These are phyloP conservation scores for Alauda arvensis DNA, from an alignment of 2,797 vertebrate genomes.

Conservation along the genomic window DNA sequence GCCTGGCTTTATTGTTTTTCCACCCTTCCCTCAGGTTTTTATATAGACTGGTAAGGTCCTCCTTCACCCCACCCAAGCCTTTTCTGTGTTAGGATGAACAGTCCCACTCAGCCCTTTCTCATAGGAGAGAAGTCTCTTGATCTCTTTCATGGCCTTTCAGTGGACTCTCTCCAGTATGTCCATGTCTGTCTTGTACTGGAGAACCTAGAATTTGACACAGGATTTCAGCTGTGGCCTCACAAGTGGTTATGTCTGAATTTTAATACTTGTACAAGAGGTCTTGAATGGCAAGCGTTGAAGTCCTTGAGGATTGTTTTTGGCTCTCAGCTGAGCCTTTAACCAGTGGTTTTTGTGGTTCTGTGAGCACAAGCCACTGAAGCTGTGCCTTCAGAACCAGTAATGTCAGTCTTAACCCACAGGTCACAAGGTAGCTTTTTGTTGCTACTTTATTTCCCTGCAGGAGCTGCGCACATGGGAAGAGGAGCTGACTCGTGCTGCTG, in stretches of 20 bases:
- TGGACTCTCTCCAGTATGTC: neutral
- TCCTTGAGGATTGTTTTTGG: neutral
- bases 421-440: neutral
- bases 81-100: neutral
- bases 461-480: slow-evolving; percentile 96
- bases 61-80: neutral
- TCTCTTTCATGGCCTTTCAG: neutral
- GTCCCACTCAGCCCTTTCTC: neutral
- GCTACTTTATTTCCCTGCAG: slow-evolving; percentile 53
- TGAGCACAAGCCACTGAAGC: neutral
- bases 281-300: neutral
- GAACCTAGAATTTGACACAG: neutral
- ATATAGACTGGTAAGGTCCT: neutral
- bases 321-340: neutral
- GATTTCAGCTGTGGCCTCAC: neutral
- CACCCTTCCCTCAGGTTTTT: neutral
- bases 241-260: neutral
- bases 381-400: neutral
- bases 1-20: neutral
- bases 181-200: neutral
- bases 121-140: neutral
- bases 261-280: neutral
- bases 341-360: neutral
- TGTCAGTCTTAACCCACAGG: neutral
- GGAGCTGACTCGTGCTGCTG: slow-evolving; percentile 87